Evolutionary conservation across 2,888 invertebrate genomes (phyloP), one percentile per base, ranked within the genome.

Genomic region (Axea sp.): DNA sequence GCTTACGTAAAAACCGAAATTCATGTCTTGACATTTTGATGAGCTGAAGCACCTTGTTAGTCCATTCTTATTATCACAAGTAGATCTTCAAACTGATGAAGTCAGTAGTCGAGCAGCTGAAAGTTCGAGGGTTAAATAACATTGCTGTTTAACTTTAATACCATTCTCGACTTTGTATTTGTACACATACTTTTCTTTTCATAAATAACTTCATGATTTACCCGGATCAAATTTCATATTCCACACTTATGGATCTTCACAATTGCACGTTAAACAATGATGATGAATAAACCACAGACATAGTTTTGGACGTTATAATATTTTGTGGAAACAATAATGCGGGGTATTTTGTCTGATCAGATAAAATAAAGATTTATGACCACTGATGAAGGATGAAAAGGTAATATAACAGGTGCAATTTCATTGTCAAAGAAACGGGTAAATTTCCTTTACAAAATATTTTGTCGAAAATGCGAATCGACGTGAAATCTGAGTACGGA

Each of bases 401-500:
- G 47, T 19, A 31, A 35, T 55, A 19, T 51, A 69, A 65, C 55
- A 33, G 45, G 65, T 45, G 33, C 60, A 60, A 39, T 55, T 47
- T 47, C 43, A 12, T 8, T 14, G 1, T 31, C 35, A 26, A 41
- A 49, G 31, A 78, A 80, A 80, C 77, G 77, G 30, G 37, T 24
- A 75, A 73, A 75, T 74, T 77, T 79, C 79, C 80, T 69, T 80
- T 78, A 79, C 78, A 80, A 83, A 82, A 83, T 84, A 84, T 84
- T 85, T 83, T 80, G 83, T 82, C 80, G 79, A 80, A 78, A 77
- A 79, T 78, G 80, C 80, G 79, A 77, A 82, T 82, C 82, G 75
- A 81, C 79, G 81, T 76, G 78, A 80, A 81, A 81, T 83, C 65
- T 69, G 72, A 75, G 73, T 37, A 37, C 47, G 65, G 43, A 49